Evolutionary conservation across 2,113 vertebrate species (phyloP), one percentile per base, ranked within the genome.

Genomic region (Forbesichthys agassizii): DNA sequence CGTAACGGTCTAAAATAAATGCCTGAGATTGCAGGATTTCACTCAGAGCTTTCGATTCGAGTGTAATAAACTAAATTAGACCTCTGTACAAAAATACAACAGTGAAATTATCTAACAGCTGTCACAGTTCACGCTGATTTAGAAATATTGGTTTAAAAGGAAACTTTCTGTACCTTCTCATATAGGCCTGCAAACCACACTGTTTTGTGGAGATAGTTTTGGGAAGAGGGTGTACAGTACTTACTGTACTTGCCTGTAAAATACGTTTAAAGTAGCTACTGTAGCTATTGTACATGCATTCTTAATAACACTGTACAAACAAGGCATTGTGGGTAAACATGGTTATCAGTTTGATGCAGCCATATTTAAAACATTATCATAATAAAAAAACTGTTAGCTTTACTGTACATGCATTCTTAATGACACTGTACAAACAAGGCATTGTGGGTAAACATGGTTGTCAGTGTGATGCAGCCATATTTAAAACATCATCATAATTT

Each of bases 311-410:
- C n/a, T 18, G n/a, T 16, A 10, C 56, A 61, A 16, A 48, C 58
- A 56, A 58, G 64, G 77, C 61, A 84, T 58, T 82, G 61, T 83
- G 4, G 85, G 89, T 89, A 91, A 90, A 77, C 75, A 71, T 80
- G 71, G 56, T 71, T 92, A 89, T 84, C 93, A 92, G 90, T 89
- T 81, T 91, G 92, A 88, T 93, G 93, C 92, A 93, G 90, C 84
- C 85, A 86, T 12, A 58, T 54, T 16, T 12, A 9, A 73, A 83
- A 49, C 47, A 33, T 9, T 13, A 12, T 1, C 7, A 9, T 60
- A 11, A 27, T 58, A 51, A 51, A 18, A 56, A 16, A 55, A n/a
- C 14, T 20, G 20, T 20, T 20, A 20, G 20, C 20, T 20, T 20
- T 20, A 27, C 27, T 27, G 27, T 27, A 27, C 27, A 27, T 27